Conservation (phyloP, 2,113 vertebrate species). For the Amphiprion percula region DNA sequence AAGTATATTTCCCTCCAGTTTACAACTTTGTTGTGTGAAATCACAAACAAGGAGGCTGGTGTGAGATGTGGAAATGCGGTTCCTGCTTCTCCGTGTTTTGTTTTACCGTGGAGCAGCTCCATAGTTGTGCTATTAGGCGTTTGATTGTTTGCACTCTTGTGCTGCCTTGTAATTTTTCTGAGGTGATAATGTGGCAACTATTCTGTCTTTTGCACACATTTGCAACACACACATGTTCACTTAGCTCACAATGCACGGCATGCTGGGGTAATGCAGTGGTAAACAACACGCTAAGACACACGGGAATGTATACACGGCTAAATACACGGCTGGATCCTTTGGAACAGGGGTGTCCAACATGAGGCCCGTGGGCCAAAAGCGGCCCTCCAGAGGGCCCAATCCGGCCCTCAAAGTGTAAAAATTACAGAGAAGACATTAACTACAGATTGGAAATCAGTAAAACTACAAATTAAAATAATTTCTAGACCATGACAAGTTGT, state of each 20-base stretch:
- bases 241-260: not conserved
- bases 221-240: constrained; percentile 23
- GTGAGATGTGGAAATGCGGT: constrained; percentile 63
- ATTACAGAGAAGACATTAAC: no score
- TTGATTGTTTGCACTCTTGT: constrained; percentile 73
- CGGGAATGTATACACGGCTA: not conserved
- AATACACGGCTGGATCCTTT: no score
- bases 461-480: no score
- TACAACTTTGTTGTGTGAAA: constrained; percentile 87
- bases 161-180: constrained; percentile 49
- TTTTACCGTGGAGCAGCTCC: constrained; percentile 56
- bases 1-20: constrained; percentile 90
- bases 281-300: constrained; percentile 1
- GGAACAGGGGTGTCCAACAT: no score
- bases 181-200: constrained; percentile 75
- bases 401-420: no score
- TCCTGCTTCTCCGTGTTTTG: constrained; percentile 60
- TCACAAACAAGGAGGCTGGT: constrained; percentile 81
- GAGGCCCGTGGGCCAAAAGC: no score
- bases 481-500: no score
- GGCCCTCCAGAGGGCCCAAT: no score
- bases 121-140: constrained; percentile 72
- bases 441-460: no score
- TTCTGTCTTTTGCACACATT: constrained; percentile 36
- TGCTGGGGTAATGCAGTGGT: not conserved